Conservation (phyloP, 2,797 vertebrate species). For the Syndactyla subalaris region DNA sequence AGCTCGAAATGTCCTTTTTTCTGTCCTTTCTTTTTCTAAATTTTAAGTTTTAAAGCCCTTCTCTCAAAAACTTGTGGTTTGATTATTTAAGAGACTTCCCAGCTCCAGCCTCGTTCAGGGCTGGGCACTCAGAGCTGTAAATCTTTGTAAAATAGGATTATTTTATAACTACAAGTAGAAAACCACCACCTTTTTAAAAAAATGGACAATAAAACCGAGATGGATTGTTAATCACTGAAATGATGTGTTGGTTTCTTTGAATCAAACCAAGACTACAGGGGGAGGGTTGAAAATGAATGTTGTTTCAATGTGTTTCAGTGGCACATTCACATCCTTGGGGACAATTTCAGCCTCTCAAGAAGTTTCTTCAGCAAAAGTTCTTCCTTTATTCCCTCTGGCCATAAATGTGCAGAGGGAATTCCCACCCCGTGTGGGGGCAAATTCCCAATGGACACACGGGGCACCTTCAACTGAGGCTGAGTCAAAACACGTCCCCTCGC, state of each 20-base stretch:
- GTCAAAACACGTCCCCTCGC: accelerated
- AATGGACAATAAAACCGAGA: slow-evolving; percentile 72
- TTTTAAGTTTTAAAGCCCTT: background rate
- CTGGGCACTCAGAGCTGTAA: slow-evolving; percentile 78
- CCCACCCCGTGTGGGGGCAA: accelerated
- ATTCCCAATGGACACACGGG: accelerated
- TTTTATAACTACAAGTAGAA: slow-evolving; percentile 77
- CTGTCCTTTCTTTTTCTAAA: background rate
- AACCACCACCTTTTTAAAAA: slow-evolving; percentile 18
- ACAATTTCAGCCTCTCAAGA: background rate
- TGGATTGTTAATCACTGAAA: slow-evolving; percentile 44
- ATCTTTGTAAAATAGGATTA: slow-evolving; percentile 91
- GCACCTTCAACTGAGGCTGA: accelerated
- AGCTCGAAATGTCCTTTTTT: background rate
- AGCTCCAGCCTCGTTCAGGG: background rate
- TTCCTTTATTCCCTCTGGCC: background rate
- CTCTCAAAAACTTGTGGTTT: background rate
- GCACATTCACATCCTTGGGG: background rate
- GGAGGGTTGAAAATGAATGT: background rate
- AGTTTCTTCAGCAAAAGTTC: background rate
- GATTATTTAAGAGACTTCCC: slow-evolving; percentile 17
- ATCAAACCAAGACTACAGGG: background rate
- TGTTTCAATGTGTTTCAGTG: background rate
- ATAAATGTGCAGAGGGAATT: accelerated
- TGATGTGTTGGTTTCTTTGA: background rate